These are phyloP conservation scores for Drosophila arawakana DNA, from an alignment of 1,140 invertebrate species.

Conservation along the genomic window DNA sequence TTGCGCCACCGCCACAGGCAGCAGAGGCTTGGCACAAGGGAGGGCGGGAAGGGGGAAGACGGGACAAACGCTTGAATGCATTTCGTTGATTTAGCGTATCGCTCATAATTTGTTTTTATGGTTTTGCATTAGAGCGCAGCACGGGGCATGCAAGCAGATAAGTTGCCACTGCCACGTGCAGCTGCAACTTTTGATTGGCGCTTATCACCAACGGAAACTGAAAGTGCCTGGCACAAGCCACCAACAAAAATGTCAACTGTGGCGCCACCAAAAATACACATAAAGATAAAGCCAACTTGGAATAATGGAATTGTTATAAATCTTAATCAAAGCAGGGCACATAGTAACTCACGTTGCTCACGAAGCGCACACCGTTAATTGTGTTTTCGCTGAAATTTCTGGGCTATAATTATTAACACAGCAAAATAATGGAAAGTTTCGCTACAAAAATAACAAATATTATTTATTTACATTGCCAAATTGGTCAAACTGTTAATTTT, in stretches of 20 bases:
- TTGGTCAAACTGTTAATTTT: conserved; percentile 66
- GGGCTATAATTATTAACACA: no score
- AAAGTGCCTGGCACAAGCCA: conserved; percentile 51
- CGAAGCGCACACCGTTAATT: no score
- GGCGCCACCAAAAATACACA: conserved; percentile 20
- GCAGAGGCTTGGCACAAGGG: not conserved
- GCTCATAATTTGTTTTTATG: conserved; percentile 83
- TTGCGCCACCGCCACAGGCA: not conserved
- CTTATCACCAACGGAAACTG: conserved; percentile 64
- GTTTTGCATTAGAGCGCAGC: conserved; percentile 70
- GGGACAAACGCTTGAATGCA: conserved; percentile 60
- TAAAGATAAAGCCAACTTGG: no score
- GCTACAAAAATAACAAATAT: conserved; percentile 31
- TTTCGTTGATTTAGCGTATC: conserved; percentile 80
- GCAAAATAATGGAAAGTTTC: conserved; percentile 55
- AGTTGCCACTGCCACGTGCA: conserved; percentile 34
- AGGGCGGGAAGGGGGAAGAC: not conserved
- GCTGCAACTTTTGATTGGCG: conserved; percentile 33
- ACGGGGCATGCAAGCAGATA: conserved; percentile 59
- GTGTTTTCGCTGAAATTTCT: no score
- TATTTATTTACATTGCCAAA: conserved; percentile 40
- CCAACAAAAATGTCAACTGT: conserved; percentile 30
- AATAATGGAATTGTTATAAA: no score
- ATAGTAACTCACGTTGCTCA: no score
- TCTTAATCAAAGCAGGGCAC: no score